Evolutionary conservation across 2,797 vertebrate genomes (phyloP), one percentile per base, ranked within the genome.

Genomic region (Lophius americanus): DNA sequence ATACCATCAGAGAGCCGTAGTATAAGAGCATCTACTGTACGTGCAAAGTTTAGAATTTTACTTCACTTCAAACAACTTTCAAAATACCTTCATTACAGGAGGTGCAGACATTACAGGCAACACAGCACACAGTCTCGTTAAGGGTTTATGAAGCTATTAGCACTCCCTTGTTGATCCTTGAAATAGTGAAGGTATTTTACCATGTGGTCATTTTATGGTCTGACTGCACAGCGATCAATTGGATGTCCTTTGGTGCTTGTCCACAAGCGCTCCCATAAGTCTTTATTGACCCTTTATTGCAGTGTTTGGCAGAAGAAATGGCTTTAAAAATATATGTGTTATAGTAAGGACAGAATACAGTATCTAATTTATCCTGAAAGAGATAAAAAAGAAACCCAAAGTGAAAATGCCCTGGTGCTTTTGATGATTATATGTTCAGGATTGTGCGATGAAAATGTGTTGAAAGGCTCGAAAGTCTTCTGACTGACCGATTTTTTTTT

Each of bases 161-260:
- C 51, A 1, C 65, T 82, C 82, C 80, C 75, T 48, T 71, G 71
- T 68, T 37, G 51, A 65, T 86, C 71, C 77, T 71, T 64, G 39
- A 71, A 70, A 67, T 55, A 0, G 9, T 37, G 42, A 51, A 50
- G 39, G 66, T 74, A 35, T 76, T 87, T 85, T 70, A 81, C 75
- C 74, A 70, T 81, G 69, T 72, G 78, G 68, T 41, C 32, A 1
- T 82, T 91, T 91, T 87, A 88, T 70, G 82, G 80, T 87, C 83
- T 66, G 66, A 86, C 76, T 39, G 77, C 60, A 60, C 59, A 11
- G 68, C 6, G 14, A 90, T 92, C 87, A 79, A 86, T 86, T 59
- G 46, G 57, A 73, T 68, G 72, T 84, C 85, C 85, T 87, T 79
- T 52, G 63, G 72, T 69, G 79, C 77, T 61, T 38, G 73, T 82